These are phyloP conservation scores for Maniola jurtina DNA, from an alignment of 1,140 invertebrate species.

Conservation along the genomic window DNA sequence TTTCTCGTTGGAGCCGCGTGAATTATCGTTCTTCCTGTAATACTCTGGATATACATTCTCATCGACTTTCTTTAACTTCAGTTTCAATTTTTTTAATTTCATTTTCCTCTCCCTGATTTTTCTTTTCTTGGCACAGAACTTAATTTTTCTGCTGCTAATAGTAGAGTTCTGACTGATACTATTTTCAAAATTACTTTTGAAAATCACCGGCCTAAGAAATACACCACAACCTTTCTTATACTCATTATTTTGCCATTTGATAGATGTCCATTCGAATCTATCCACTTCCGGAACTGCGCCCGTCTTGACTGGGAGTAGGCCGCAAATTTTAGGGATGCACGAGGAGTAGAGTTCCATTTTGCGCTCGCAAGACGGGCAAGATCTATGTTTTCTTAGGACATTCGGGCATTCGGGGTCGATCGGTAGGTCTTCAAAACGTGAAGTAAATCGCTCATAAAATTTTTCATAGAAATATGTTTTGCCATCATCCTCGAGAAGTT, in stretches of 20 bases:
- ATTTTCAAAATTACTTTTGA: slow-evolving; percentile 82
- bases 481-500: slow-evolving; percentile 78
- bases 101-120: no score
- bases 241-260: slow-evolving; percentile 79
- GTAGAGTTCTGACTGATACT: slow-evolving; percentile 42
- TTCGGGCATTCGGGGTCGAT: slow-evolving; percentile 71
- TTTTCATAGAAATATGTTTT: slow-evolving; percentile 83
- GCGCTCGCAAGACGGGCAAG: slow-evolving; percentile 76
- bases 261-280: slow-evolving; percentile 64
- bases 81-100: no score
- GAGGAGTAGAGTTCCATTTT: slow-evolving; percentile 67
- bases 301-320: slow-evolving; percentile 63
- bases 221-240: slow-evolving; percentile 85
- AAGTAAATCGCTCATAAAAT: slow-evolving; percentile 82
- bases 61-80: slow-evolving; percentile 81
- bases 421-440: slow-evolving; percentile 85
- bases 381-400: slow-evolving; percentile 72
- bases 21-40: slow-evolving; percentile 85
- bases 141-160: slow-evolving; percentile 48
- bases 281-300: slow-evolving; percentile 54
- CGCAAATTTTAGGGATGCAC: slow-evolving; percentile 69
- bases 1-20: slow-evolving; percentile 86
- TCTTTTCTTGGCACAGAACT: no score
- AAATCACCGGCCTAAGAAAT: slow-evolving; percentile 84
- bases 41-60: slow-evolving; percentile 88